Base-by-base conservation (phyloP, 1,140 invertebrate genomes). In the Lamellibrachia luymesi region DNA sequence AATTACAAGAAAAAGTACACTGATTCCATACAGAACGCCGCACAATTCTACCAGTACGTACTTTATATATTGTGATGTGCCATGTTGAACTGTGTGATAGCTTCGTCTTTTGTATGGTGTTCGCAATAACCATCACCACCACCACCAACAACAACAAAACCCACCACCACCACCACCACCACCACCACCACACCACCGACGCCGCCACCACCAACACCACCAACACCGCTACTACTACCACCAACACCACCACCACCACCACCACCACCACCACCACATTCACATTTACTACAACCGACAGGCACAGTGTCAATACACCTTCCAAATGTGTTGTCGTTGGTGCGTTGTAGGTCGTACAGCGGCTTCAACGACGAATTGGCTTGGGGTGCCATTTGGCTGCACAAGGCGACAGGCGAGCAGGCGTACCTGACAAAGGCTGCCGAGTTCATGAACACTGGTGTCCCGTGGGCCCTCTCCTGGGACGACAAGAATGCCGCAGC, bases 371-470 rank as follows among this genome's bases (percentile, higher is more conserved):
- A 97, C 94, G 97, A 97, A 94, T 95, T 97, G 92, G 96, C 97
- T 0, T 97, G 97, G 97, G 97, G 97, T 0, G 97, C 97, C 0
- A 95, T 96, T 4, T 97, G 97, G 97, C 95, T 97, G 7, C 97
- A 96, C 95, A 96, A 97, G 93, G 97, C 97, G 6, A 97, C 97
- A 0, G 96, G 96, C 17, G 96, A 97, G 7, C 93, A 95, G 0
- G 95, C 94, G 27, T 97, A 97, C 94, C 95, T 97, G 91, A 95
- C 96, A 10, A 97, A 97, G 51, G 97, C 97, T 2, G 96, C 97
- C 52, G 94, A 96, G 91, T 96, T 96, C 94, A 97, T 97, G 93
- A 95, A 96, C 92, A 96, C 97, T 0, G 96, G 96, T 94, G 50
- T 94, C 2, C 94, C 94, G 5, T 95, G 95, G 94, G 95, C 95